Base-by-base conservation (phyloP, 2,888 invertebrate genomes). In the Chloromyia formosa region DNA sequence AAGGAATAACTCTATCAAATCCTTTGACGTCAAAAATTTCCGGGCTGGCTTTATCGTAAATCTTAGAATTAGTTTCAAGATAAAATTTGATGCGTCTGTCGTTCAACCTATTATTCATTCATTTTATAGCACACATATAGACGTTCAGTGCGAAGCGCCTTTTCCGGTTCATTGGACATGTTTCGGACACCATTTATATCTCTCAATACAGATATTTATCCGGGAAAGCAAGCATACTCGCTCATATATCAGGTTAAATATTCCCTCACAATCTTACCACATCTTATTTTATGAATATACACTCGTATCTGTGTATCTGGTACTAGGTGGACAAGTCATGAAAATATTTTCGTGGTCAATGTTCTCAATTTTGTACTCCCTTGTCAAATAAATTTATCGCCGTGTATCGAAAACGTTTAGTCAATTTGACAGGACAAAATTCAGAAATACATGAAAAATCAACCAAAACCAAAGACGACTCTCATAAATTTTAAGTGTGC, bases 161-260 rank as follows among this genome's bases (percentile, higher is more conserved):
- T 20, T 60, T 60, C 23, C 60, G 23, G 60, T 60, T 60, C 60
- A 60, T 22, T 23, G 60, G 60, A 60, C 27, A 60, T 1, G n/a
- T 23, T 23, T 5, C 23, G 20, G 60, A 60, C 10, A 23, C 20
- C 27, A 56, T 56, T 56, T 56, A 10, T 56, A 56, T 56, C 22
- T 60, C 14, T 22, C 23, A 23, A 23, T 22, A 23, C 12, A 12
- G 23, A 23, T 10, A 60, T 60, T 23, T 60, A 9, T 56, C 16
- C n/a, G 16, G 4, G 4, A 54, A 5, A 54, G 5, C n/a, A 5
- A 42, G 7, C 42, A 9, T 12, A 5, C 42, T 12, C 42, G 5
- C 42, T 42, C 42, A 9, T 42, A 5, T 42, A 5, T 42, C 42
- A 9, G 12, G 5, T 42, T 42, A 5, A 42, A 42, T 42, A 42